phyloP scores from a whole-genome alignment of 2,113 vertebrate species.

The Eulemur rufifrons region DNA sequence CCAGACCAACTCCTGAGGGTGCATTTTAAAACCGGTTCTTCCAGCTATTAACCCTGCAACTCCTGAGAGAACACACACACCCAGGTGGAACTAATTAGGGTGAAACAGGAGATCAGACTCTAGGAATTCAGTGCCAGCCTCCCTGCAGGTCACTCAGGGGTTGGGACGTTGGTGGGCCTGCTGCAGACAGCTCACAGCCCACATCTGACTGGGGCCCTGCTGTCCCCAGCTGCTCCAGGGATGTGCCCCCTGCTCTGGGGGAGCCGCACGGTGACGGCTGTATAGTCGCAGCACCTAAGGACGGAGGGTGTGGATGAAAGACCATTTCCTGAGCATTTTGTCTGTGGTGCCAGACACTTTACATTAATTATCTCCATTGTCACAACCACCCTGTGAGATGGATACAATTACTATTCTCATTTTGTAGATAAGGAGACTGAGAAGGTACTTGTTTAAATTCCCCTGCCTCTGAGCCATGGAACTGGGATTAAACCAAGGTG shows the following conservation, averaged over 20 bases:
- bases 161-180: not conserved
- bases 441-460: not conserved
- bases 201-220: not conserved
- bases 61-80: not conserved
- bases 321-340: not conserved
- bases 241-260: not conserved
- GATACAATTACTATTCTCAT: not conserved
- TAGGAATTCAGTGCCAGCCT: conserved; percentile 23
- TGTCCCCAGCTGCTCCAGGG: not conserved
- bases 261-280: not conserved
- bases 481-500: not conserved
- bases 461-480: not conserved
- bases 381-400: not conserved
- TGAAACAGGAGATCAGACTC: not conserved
- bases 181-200: not conserved
- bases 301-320: not conserved
- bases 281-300: not conserved
- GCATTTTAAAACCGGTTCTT: conserved; percentile 61
- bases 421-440: not conserved
- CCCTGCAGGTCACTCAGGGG: not conserved
- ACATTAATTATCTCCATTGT: not conserved
- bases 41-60: conserved; percentile 25
- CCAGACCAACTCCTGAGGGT: conserved; percentile 22
- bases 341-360: not conserved
- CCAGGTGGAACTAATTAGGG: conserved; percentile 22